Percentiles rank a stretch among this genome's conserved stretches.
These are phyloP conservation scores for Anoplolepis gracilipes DNA, from an alignment of 1,140 invertebrate genomes.

Conservation along the genomic window DNA sequence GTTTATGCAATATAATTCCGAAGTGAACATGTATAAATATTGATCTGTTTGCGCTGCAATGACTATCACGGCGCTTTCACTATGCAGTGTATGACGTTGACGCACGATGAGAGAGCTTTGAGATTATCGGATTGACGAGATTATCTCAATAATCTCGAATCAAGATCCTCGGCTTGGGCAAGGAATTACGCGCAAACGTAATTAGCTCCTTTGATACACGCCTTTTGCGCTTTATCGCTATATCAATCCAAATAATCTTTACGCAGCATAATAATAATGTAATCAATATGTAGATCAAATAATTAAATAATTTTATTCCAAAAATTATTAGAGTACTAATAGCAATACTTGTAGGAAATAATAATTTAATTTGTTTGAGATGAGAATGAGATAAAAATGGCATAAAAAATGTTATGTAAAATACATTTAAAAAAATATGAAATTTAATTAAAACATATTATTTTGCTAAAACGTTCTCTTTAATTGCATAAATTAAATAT, in stretches of 20 bases:
- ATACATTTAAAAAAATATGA: not conserved
- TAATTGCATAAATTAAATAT: no score
- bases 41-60: constrained; percentile 42
- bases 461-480: not conserved
- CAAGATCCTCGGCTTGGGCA: not conserved
- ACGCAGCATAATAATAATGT: not conserved
- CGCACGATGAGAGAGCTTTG: not conserved
- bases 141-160: constrained; percentile 44
- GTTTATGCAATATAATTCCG: constrained; percentile 52
- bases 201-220: not conserved
- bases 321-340: not conserved
- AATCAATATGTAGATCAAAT: not conserved
- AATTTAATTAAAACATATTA: not conserved
- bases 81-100: constrained; percentile 28
- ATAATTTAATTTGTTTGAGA: not conserved
- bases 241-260: not conserved
- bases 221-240: constrained; percentile 6
- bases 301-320: constrained; percentile 20
- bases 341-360: not conserved
- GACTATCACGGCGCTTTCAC: constrained; percentile 19
- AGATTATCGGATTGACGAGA: constrained; percentile 38
- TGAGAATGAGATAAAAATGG: not conserved
- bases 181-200: not conserved
- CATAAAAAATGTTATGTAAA: not conserved
- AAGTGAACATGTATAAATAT: constrained; percentile 44